A percentile compares a stretch with the other conserved stretches of the same genome.
phyloP scores from a whole-genome alignment of 2,888 invertebrate species.

The Sycophila texana region DNA sequence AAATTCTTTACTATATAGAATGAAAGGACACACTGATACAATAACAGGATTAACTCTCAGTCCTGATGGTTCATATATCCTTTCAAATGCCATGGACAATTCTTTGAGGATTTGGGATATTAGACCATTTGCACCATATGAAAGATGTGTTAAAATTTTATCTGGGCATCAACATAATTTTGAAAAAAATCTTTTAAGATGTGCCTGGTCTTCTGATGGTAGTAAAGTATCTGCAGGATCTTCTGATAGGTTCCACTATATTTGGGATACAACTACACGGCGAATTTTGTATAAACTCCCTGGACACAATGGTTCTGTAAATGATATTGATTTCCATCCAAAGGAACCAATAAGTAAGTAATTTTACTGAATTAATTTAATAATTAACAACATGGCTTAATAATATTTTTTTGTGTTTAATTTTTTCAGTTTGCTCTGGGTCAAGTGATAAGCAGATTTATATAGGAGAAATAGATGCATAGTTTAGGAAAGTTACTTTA shows the following conservation, averaged over 20 bases:
- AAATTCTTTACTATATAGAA: slow-evolving; percentile 87
- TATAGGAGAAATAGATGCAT: slow-evolving; percentile 88
- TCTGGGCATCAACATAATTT: slow-evolving; percentile 98
- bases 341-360: slow-evolving; percentile 88
- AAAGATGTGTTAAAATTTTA: slow-evolving; percentile 94
- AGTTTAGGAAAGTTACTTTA: neutral
- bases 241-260: slow-evolving; percentile 94
- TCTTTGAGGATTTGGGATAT: slow-evolving; percentile 98
- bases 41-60: slow-evolving; percentile 93
- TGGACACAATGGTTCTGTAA: slow-evolving; percentile 98
- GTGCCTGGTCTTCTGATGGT: slow-evolving; percentile 96
- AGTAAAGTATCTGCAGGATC: slow-evolving; percentile 94
- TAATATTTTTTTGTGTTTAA: slow-evolving; percentile 42
- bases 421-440: slow-evolving; percentile 87
- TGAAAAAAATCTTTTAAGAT: slow-evolving; percentile 95
- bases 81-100: slow-evolving; percentile 98
- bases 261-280: slow-evolving; percentile 97
- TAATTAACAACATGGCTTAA: neutral
- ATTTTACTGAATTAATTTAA: neutral
- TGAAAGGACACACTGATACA: slow-evolving; percentile 97
- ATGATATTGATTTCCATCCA: slow-evolving; percentile 96
- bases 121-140: slow-evolving; percentile 93
- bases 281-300: slow-evolving; percentile 97
- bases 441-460: slow-evolving; percentile 97
- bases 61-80: slow-evolving; percentile 90